Evolutionary conservation across 1,140 invertebrate species (phyloP).

Genomic region (Metopolophium dirhodum): DNA sequence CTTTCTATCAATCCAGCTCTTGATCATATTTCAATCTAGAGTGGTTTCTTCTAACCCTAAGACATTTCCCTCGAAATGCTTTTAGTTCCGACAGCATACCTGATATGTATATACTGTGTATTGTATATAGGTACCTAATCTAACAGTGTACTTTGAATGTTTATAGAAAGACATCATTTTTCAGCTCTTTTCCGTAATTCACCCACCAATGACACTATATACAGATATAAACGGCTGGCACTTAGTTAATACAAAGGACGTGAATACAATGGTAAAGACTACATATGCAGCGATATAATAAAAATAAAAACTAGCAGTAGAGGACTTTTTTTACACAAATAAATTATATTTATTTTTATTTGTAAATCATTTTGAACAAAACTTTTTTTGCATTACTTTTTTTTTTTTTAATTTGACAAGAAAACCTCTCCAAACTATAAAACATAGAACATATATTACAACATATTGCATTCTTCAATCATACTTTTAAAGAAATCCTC

Average conservation of each 20-base stretch:
- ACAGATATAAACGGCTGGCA: neutral
- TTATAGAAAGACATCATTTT: slow-evolving; percentile 35
- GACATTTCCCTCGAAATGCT: slow-evolving; percentile 29
- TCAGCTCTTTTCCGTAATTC: slow-evolving; percentile 28
- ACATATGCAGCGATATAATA: neutral
- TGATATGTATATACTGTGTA: neutral
- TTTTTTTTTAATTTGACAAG: slow-evolving; percentile 21
- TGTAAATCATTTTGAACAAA: slow-evolving; percentile 17
- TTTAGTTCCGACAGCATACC: slow-evolving; percentile 22
- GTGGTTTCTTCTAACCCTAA: slow-evolving; percentile 3
- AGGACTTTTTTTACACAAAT: neutral
- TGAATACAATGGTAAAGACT: neutral
- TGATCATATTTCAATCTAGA: slow-evolving; percentile 42
- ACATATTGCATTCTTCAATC: slow-evolving; percentile 22
- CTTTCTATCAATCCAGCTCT: neutral
- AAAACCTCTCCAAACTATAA: neutral
- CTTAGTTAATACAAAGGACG: slow-evolving; percentile 8
- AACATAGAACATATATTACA: neutral
- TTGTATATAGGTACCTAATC: slow-evolving; percentile 3
- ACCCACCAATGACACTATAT: neutral
- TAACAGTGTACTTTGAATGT: slow-evolving; percentile 20
- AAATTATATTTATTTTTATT: slow-evolving; percentile 33
- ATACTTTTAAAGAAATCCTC: slow-evolving; percentile 27
- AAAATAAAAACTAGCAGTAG: slow-evolving; percentile 13
- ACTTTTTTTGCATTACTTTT: neutral